These are phyloP conservation scores for Ophioninae sp. DNA, from an alignment of 2,888 invertebrate genomes.

Conservation along the genomic window DNA sequence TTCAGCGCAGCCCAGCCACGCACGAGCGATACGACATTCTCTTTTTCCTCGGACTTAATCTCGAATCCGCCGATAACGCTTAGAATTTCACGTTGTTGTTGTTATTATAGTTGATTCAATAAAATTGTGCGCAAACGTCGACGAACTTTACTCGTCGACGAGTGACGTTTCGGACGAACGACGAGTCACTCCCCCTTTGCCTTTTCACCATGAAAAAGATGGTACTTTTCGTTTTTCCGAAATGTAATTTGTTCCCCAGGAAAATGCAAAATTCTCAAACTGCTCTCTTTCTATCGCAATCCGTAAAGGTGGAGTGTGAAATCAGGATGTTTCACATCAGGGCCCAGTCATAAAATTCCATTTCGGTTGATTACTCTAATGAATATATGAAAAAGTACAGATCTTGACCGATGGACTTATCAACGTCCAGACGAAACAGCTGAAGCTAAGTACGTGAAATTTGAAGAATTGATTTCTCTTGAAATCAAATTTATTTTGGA, in stretches of 20 bases:
- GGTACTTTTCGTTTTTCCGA: background rate
- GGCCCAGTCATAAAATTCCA: too few species aligned
- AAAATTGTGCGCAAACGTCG: background rate
- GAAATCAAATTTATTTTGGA: too few species aligned
- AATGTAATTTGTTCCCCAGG: background rate
- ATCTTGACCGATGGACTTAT: too few species aligned
- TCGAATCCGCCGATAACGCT: conserved; percentile 1
- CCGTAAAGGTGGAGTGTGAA: too few species aligned
- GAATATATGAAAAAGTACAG: too few species aligned
- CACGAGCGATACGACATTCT: conserved; percentile 2
- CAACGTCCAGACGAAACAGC: too few species aligned
- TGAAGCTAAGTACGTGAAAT: too few species aligned
- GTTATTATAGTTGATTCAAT: background rate
- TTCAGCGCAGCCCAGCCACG: background rate
- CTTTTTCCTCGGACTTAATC: conserved; percentile 5
- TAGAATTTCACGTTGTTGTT: background rate
- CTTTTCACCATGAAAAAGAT: background rate
- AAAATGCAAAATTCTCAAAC: background rate
- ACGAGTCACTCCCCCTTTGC: background rate
- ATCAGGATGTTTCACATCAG: too few species aligned
- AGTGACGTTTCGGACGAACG: background rate
- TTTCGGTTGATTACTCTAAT: too few species aligned
- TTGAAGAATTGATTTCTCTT: too few species aligned
- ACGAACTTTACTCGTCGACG: background rate
- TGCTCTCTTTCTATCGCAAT: too few species aligned